Evolutionary conservation across 1,140 invertebrate genomes (phyloP).

Genomic region (Neotoxoptera formosana): DNA sequence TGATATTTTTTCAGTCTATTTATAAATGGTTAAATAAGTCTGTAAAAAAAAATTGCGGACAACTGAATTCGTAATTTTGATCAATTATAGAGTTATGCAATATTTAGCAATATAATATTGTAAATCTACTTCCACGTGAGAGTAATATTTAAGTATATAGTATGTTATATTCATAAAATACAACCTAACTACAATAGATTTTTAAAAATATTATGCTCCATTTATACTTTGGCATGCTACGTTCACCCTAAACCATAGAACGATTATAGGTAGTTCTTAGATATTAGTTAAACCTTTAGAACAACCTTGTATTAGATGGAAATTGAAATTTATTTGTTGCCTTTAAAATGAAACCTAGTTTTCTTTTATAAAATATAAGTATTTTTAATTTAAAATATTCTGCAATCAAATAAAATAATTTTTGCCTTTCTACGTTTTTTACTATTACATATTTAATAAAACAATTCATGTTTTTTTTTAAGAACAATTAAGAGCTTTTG

Average conservation of each 20-base stretch:
- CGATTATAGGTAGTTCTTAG: constrained; percentile 30
- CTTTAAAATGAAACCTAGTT: constrained; percentile 46
- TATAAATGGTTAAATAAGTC: constrained; percentile 27
- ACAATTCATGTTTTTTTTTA: neutral
- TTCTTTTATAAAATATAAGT: neutral
- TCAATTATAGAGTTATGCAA: neutral
- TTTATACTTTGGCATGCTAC: constrained; percentile 47
- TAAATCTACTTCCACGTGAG: neutral
- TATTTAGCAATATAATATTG: neutral
- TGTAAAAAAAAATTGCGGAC: constrained; percentile 26
- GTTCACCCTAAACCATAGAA: constrained; percentile 39
- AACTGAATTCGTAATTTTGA: constrained; percentile 37
- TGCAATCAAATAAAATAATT: neutral
- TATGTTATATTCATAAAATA: neutral
- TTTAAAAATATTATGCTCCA: neutral
- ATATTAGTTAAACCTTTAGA: constrained; percentile 43
- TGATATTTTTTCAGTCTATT: constrained; percentile 50
- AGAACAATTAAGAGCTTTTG: neutral
- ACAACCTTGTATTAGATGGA: constrained; percentile 5
- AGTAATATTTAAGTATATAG: constrained; percentile 18
- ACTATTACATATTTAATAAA: neutral
- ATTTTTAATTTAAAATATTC: neutral
- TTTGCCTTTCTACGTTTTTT: neutral
- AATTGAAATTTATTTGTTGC: constrained; percentile 25
- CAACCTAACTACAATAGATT: neutral